Percentiles rank a stretch among this genome's conserved stretches.
These are phyloP conservation scores for Ryuthela nishihirai DNA, from an alignment of 2,888 invertebrate species.

Conservation along the genomic window DNA sequence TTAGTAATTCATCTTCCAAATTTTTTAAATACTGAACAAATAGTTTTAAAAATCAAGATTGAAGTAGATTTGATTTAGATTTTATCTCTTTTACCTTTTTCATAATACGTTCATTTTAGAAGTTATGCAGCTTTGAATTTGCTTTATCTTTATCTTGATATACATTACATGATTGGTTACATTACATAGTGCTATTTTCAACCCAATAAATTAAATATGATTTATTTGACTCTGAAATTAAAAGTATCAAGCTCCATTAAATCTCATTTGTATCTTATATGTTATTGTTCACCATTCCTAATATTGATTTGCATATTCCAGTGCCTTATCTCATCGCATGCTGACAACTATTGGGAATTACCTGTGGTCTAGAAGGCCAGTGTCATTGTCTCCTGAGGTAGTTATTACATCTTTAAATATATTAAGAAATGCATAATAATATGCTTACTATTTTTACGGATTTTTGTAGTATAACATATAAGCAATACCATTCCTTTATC, in stretches of 20 bases:
- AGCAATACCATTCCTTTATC: neutral
- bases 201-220: neutral
- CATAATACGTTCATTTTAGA: too few species aligned
- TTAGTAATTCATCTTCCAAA: too few species aligned
- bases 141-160: too few species aligned
- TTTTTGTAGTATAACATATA: neutral
- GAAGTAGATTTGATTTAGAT: too few species aligned
- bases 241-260: neutral
- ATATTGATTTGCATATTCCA: conserved; percentile 1
- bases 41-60: too few species aligned
- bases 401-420: neutral
- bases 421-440: neutral
- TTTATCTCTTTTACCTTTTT: too few species aligned
- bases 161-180: too few species aligned
- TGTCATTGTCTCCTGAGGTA: conserved; percentile 29
- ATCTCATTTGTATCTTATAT: neutral
- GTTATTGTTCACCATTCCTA: neutral
- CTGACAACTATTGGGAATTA: conserved; percentile 30
- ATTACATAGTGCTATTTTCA: too few species aligned
- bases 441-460: neutral
- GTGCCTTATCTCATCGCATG: conserved; percentile 34
- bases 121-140: too few species aligned
- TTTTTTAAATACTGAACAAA: too few species aligned
- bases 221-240: neutral
- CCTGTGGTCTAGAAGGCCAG: conserved; percentile 28